phyloP scores from a whole-genome alignment of 2,888 invertebrate species.

The Acanthoscelides obtectus region DNA sequence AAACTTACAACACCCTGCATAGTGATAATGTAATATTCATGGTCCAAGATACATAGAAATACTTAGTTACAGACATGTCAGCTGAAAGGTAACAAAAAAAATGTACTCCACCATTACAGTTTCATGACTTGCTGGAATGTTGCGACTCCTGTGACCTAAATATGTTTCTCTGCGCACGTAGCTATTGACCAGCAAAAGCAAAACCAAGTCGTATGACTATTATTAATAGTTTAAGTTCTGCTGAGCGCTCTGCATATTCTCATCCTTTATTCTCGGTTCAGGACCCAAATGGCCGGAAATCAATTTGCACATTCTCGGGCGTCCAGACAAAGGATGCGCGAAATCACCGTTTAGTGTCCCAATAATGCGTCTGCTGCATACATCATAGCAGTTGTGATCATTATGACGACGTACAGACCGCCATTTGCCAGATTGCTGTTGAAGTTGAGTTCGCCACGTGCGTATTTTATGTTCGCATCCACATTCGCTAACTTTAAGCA shows the following conservation, averaged over 20 bases:
- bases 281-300: background rate
- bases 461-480: background rate
- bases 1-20: no score
- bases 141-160: no score
- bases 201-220: no score
- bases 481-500: background rate
- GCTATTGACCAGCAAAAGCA: no score
- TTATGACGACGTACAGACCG: background rate
- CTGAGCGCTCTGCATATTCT: background rate
- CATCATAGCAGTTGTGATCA: background rate
- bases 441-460: background rate
- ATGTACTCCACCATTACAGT: no score
- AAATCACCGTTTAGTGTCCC: background rate
- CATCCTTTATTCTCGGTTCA: background rate
- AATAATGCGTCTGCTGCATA: background rate
- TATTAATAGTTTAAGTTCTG: no score
- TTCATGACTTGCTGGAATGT: no score
- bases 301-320: background rate
- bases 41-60: no score
- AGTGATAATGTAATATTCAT: no score
- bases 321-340: background rate
- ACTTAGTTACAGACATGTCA: no score
- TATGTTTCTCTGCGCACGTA: no score
- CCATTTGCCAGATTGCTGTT: background rate
- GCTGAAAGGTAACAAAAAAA: no score